Base-by-base conservation (phyloP, 2,888 invertebrate genomes). In the Koerneria pararmatus region DNA sequence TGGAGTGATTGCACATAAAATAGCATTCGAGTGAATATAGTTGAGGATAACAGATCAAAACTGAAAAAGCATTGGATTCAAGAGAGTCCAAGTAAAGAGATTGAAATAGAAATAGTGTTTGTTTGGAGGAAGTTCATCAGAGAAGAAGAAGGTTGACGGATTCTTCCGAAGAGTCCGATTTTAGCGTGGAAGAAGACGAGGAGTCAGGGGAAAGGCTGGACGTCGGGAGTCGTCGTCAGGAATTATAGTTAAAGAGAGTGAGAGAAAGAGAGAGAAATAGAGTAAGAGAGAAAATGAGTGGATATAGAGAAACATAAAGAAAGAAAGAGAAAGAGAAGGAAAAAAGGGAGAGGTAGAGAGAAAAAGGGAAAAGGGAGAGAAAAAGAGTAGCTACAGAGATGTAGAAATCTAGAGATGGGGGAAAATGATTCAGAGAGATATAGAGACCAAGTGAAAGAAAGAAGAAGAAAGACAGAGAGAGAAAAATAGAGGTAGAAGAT, bases 1-100 rank as follows among this genome's bases (percentile, higher is more conserved):
- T 6, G 24, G 11, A 22, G 11, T n/a, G n/a, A n/a, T n/a, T n/a
- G n/a, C n/a, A n/a, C n/a, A n/a, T n/a, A n/a, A n/a, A n/a, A n/a
- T n/a, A n/a, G n/a, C n/a, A n/a, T n/a, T n/a, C n/a, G n/a, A n/a
- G n/a, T n/a, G n/a, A n/a, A n/a, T n/a, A n/a, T n/a, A n/a, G n/a
- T n/a, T n/a, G n/a, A n/a, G n/a, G n/a, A n/a, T n/a, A n/a, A n/a
- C n/a, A n/a, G n/a, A n/a, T n/a, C n/a, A n/a, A n/a, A n/a, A n/a
- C n/a, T n/a, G n/a, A n/a, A n/a, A n/a, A n/a, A n/a, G n/a, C n/a
- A n/a, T n/a, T n/a, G n/a, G n/a, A n/a, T n/a, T n/a, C n/a, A n/a
- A n/a, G n/a, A n/a, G n/a, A n/a, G n/a, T n/a, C n/a, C n/a, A n/a
- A 60, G 60, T 60, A 48, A 46, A 60, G 48, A 60, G 48, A 48